Evolutionary conservation across 2,113 vertebrate genomes (phyloP).

Genomic region (Harpagus bidentatus): DNA sequence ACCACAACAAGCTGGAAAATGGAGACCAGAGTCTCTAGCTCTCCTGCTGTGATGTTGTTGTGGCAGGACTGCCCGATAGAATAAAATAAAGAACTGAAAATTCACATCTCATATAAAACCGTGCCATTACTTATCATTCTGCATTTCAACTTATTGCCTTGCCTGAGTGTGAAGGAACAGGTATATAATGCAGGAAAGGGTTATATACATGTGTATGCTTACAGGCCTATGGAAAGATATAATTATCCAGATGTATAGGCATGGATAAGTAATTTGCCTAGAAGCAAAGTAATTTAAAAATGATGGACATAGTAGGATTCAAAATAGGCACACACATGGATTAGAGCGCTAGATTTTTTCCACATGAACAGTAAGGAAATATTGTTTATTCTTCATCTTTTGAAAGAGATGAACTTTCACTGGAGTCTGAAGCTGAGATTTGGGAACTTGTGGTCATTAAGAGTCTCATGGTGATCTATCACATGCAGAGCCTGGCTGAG

Average conservation of each 20-base stretch:
- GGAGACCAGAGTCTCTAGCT: background rate
- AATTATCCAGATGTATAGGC: background rate
- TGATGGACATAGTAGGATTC: background rate
- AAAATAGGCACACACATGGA: background rate
- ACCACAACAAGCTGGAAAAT: background rate
- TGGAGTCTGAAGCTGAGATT: background rate
- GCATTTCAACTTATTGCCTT: background rate
- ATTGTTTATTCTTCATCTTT: background rate
- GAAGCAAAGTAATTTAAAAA: background rate
- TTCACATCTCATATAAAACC: background rate
- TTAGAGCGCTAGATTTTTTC: background rate
- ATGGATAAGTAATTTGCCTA: background rate
- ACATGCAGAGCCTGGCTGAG: background rate
- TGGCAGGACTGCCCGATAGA: background rate
- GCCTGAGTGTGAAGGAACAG: background rate
- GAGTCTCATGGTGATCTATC: background rate
- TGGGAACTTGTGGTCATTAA: background rate
- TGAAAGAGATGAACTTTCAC: background rate
- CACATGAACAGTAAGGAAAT: background rate
- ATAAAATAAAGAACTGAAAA: constrained; percentile 25
- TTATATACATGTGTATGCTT: background rate
- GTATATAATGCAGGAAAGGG: background rate
- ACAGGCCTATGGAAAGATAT: background rate
- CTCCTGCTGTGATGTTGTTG: background rate
- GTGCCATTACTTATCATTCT: background rate